Conservation (phyloP, 2,888 invertebrate genomes). For the Mylabris sibirica region DNA sequence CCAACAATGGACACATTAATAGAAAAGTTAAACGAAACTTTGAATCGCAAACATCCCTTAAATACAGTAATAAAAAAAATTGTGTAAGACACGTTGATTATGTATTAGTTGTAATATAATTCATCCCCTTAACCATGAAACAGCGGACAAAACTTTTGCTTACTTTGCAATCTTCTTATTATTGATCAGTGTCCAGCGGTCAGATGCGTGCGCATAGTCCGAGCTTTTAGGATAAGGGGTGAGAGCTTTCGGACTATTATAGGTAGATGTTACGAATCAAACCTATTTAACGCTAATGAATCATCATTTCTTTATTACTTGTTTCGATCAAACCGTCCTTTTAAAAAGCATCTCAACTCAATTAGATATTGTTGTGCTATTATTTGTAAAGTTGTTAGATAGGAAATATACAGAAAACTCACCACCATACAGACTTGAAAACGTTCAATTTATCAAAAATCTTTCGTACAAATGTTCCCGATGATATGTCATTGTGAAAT, state of each 20-base stretch:
- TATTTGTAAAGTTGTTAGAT: background rate
- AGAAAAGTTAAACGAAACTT: slow-evolving; percentile 31
- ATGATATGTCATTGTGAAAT: slow-evolving; percentile 63
- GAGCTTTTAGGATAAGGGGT: slow-evolving; percentile 45
- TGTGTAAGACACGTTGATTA: too few species aligned
- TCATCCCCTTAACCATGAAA: slow-evolving; percentile 37
- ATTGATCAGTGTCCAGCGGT: slow-evolving; percentile 64
- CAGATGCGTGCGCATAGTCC: slow-evolving; percentile 62
- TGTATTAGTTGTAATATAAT: slow-evolving; percentile 21
- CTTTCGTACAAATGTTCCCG: slow-evolving; percentile 59
- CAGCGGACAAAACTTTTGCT: slow-evolving; percentile 59
- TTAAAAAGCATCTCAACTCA: background rate
- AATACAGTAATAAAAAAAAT: too few species aligned
- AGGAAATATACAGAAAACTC: slow-evolving; percentile 3
- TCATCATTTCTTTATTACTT: slow-evolving; percentile 48
- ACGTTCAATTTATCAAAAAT: slow-evolving; percentile 58
- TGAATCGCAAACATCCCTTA: too few species aligned
- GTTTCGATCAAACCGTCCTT: background rate
- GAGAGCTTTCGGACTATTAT: slow-evolving; percentile 30
- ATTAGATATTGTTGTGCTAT: background rate
- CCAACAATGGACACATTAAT: slow-evolving; percentile 46
- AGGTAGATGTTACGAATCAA: slow-evolving; percentile 50
- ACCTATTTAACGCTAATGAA: slow-evolving; percentile 55
- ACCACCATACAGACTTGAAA: slow-evolving; percentile 22
- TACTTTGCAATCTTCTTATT: slow-evolving; percentile 65